phyloP scores from a whole-genome alignment of 2,797 vertebrate species.

The Oreochromis grahami region DNA sequence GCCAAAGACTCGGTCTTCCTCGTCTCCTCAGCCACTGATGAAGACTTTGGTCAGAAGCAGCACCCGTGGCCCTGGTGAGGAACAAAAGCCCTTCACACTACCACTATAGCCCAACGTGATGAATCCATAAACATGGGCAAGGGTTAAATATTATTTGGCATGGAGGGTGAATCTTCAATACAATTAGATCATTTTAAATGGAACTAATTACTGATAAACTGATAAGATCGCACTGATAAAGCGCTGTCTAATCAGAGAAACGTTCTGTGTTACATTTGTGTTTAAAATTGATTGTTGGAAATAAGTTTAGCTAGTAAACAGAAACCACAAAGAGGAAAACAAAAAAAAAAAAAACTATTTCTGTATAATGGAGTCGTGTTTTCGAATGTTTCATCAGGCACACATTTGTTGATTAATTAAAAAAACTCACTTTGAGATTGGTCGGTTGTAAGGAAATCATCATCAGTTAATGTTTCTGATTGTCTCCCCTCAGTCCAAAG shows the following conservation, averaged over 20 bases:
- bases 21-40: slow-evolving; percentile 86
- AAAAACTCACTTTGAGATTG: background rate
- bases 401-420: background rate
- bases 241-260: background rate
- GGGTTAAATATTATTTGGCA: rapidly evolving
- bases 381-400: background rate
- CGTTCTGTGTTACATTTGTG: rapidly evolving
- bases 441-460: rapidly evolving
- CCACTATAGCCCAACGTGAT: rapidly evolving
- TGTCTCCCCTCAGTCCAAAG: slow-evolving; percentile 82
- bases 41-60: slow-evolving; percentile 90
- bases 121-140: rapidly evolving
- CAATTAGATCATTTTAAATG: rapidly evolving
- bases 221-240: rapidly evolving
- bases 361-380: rapidly evolving
- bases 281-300: background rate
- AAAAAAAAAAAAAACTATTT: too few relatives aligned
- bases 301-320: too few relatives aligned
- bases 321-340: too few relatives aligned
- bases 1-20: slow-evolving; percentile 93
- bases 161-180: background rate
- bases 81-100: background rate
- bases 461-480: background rate
- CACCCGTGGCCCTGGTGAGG: slow-evolving; percentile 85
- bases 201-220: background rate